Evolutionary conservation across 2,113 vertebrate species (phyloP).

Genomic region (Rhea pennata): DNA sequence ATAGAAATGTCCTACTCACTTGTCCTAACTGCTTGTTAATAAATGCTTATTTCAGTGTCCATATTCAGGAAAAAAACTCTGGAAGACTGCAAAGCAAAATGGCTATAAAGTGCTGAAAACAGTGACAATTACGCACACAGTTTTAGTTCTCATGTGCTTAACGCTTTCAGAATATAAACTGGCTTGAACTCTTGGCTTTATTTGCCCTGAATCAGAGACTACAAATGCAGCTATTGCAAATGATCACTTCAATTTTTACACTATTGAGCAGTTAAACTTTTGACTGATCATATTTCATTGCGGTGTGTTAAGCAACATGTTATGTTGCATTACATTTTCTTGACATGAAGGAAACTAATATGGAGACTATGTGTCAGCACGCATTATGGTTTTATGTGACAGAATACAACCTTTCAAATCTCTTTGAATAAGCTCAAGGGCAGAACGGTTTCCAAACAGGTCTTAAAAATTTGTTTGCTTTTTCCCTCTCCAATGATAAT

Average conservation of each 20-base stretch:
- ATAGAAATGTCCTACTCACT: background rate
- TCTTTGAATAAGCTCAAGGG: background rate
- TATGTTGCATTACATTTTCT: background rate
- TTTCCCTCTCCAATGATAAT: background rate
- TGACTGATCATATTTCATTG: background rate
- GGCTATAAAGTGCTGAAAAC: background rate
- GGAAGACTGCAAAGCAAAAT: background rate
- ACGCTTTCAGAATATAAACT: background rate
- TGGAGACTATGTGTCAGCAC: background rate
- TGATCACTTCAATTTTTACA: background rate
- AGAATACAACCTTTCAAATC: background rate
- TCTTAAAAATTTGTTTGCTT: background rate
- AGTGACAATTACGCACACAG: background rate
- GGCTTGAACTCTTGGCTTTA: background rate
- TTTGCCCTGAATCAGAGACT: background rate
- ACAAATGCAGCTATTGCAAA: background rate
- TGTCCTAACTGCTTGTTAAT: background rate
- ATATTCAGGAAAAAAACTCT: background rate
- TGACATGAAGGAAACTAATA: conserved; percentile 12
- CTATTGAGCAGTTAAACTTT: background rate
- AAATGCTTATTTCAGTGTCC: background rate
- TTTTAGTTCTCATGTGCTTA: background rate
- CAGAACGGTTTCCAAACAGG: background rate
- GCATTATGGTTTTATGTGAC: background rate
- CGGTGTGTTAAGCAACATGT: background rate